Evolutionary conservation across 2,888 invertebrate genomes (phyloP).

Genomic region (Choreutis nemorana): DNA sequence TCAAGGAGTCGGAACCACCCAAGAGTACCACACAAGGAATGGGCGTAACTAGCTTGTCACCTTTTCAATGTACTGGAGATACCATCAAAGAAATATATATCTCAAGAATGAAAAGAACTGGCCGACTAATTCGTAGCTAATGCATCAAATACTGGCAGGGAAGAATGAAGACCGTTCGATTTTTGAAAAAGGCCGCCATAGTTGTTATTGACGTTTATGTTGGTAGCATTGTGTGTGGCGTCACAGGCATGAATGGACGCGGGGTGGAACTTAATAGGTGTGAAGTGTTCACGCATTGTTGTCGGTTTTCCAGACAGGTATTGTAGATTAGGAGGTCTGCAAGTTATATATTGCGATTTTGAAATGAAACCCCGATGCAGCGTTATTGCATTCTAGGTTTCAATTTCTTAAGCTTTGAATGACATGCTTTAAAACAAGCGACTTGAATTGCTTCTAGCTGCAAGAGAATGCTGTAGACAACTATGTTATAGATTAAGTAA

Average conservation of each 20-base stretch:
- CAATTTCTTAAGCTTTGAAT: too few relatives aligned
- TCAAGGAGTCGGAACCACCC: slow-evolving; percentile 34
- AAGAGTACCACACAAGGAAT: slow-evolving; percentile 49
- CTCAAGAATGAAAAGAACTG: slow-evolving; percentile 33
- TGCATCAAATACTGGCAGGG: slow-evolving; percentile 46
- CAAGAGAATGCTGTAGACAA: too few relatives aligned
- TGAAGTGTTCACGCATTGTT: slow-evolving; percentile 56
- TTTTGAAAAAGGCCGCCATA: slow-evolving; percentile 37
- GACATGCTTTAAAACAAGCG: too few relatives aligned
- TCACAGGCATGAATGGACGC: slow-evolving; percentile 46
- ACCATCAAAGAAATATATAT: slow-evolving; percentile 32
- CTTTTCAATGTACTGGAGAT: slow-evolving; percentile 35
- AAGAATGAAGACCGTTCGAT: slow-evolving; percentile 42
- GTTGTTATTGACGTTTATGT: slow-evolving; percentile 54
- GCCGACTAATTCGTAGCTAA: slow-evolving; percentile 60
- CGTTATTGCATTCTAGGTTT: too few relatives aligned
- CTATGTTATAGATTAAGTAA: too few relatives aligned
- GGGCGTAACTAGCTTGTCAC: slow-evolving; percentile 60
- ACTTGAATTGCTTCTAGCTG: too few relatives aligned
- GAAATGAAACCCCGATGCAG: too few relatives aligned
- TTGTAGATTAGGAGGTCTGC: slow-evolving; percentile 25
- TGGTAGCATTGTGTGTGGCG: slow-evolving; percentile 56
- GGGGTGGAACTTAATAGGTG: slow-evolving; percentile 58
- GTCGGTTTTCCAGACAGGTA: slow-evolving; percentile 37
- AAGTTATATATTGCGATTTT: slow-evolving; percentile 28